Percentiles rank a stretch among this genome's conserved stretches.
These are phyloP conservation scores for Solenopsis fugax DNA, from an alignment of 1,140 invertebrate species.

Conservation along the genomic window DNA sequence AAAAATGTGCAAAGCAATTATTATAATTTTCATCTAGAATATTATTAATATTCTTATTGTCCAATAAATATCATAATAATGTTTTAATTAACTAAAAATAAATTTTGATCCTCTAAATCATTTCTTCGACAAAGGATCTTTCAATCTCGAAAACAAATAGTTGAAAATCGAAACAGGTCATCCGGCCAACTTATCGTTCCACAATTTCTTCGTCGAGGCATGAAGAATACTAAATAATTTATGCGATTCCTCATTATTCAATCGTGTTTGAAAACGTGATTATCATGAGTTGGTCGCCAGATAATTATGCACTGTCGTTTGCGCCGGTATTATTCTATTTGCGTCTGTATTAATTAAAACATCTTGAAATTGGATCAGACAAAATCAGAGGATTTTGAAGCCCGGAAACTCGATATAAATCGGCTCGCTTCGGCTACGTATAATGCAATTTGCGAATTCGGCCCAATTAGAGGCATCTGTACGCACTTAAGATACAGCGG, in stretches of 20 bases:
- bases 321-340: slow-evolving; percentile 39
- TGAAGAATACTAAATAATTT: slow-evolving; percentile 4
- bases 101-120: background rate
- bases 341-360: slow-evolving; percentile 49
- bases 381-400: slow-evolving; percentile 33
- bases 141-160: background rate
- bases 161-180: background rate
- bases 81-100: background rate
- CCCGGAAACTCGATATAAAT: slow-evolving; percentile 48
- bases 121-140: background rate
- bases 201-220: background rate
- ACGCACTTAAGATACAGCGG: slow-evolving; percentile 11
- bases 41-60: background rate
- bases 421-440: background rate
- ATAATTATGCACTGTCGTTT: slow-evolving; percentile 26
- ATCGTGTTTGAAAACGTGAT: slow-evolving; percentile 6
- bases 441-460: slow-evolving; percentile 28
- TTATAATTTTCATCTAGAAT: background rate
- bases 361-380: slow-evolving; percentile 28
- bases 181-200: background rate
- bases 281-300: slow-evolving; percentile 11
- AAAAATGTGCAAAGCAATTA: background rate
- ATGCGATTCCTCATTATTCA: slow-evolving; percentile 11
- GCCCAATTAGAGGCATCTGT: slow-evolving; percentile 16
- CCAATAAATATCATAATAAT: background rate